Percentiles rank a stretch among this genome's conserved stretches.
Conservation (phyloP, 1,140 invertebrate species). For the Aphaenogaster floridana region DNA sequence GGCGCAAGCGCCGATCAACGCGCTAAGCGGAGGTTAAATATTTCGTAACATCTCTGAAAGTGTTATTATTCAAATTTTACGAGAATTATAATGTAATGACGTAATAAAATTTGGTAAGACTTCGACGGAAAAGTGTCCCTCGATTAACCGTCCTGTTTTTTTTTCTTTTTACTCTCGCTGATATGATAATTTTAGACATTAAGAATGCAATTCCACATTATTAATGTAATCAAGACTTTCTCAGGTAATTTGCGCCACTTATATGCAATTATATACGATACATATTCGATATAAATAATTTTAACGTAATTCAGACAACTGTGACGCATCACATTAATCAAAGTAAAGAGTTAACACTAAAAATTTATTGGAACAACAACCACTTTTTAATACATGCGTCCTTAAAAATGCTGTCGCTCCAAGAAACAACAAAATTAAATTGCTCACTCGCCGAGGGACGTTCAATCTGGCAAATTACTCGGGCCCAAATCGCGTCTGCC, state of each 20-base stretch:
- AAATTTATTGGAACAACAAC: background rate
- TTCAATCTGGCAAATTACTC: constrained; percentile 72
- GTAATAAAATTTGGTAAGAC: background rate
- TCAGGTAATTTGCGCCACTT: constrained; percentile 52
- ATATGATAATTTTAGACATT: constrained; percentile 32
- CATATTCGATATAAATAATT: constrained; percentile 11
- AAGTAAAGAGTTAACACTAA: background rate
- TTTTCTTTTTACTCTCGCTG: background rate
- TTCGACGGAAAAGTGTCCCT: constrained; percentile 19
- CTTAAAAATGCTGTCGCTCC: background rate
- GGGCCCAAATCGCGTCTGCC: constrained; percentile 67
- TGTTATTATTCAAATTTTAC: constrained; percentile 56
- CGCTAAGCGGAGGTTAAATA: constrained; percentile 2
- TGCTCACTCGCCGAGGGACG: constrained; percentile 32
- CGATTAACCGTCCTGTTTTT: constrained; percentile 39
- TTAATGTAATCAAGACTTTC: constrained; percentile 57
- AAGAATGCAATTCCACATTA: constrained; percentile 13
- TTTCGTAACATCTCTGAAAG: background rate
- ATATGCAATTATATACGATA: background rate
- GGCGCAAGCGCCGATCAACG: background rate
- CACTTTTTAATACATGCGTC: background rate
- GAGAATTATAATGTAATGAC: constrained; percentile 47
- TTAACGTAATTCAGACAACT: background rate
- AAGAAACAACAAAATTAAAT: constrained; percentile 39
- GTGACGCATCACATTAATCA: background rate